A percentile compares a stretch with the other conserved stretches of the same genome.
These are phyloP conservation scores for Chionomys nivalis DNA, from an alignment of 2,113 vertebrate genomes.

Conservation along the genomic window DNA sequence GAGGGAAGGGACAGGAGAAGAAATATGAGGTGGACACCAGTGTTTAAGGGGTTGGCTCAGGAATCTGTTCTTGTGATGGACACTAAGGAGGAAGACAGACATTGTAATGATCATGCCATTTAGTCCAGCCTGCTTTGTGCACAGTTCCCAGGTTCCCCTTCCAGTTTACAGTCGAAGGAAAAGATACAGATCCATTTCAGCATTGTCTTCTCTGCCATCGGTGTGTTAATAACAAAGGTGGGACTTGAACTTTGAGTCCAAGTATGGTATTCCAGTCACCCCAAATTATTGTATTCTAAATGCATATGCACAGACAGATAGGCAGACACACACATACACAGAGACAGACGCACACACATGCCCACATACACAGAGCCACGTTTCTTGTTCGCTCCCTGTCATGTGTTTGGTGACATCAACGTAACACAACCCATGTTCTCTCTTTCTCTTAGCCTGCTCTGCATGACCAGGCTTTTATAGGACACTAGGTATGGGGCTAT, in stretches of 20 bases:
- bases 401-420: no score
- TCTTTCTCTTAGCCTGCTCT: no score
- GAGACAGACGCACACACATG: background rate
- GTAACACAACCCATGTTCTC: no score
- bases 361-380: background rate
- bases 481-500: no score
- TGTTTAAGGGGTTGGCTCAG: background rate
- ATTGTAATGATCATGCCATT: background rate
- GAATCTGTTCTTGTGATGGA: background rate
- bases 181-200: background rate
- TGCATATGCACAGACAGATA: background rate
- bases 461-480: no score
- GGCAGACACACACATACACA: background rate
- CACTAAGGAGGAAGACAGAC: background rate
- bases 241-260: background rate
- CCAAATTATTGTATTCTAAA: conserved; percentile 13
- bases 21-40: background rate
- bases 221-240: background rate
- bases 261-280: background rate
- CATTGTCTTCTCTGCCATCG: background rate
- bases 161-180: background rate
- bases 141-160: background rate
- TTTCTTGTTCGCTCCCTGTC: no score
- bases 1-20: fast-evolving
- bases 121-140: background rate